Percentiles rank a stretch among this genome's conserved stretches.
Evolutionary conservation across 2,113 vertebrate species (phyloP).

Genomic region (Nothocercus julius): DNA sequence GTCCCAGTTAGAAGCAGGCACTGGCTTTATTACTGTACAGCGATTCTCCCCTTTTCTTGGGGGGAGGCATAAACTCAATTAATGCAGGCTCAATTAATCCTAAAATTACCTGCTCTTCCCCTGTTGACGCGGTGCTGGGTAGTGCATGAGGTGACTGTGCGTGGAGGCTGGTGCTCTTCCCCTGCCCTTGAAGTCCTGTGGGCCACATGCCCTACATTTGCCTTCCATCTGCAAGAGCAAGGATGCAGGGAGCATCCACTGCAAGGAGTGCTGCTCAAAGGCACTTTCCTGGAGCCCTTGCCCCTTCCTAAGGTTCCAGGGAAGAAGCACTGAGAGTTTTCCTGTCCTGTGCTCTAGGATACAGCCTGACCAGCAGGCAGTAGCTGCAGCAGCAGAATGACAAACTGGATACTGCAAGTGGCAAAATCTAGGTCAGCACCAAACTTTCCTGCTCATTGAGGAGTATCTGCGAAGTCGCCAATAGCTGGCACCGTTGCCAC

Average conservation of each 20-base stretch:
- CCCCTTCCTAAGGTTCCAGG: background rate
- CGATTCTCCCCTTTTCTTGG: background rate
- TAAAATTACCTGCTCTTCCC: slow-evolving; percentile 20
- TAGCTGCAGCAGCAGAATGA: too few species aligned
- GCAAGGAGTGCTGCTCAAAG: too few species aligned
- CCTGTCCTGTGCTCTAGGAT: fast-evolving
- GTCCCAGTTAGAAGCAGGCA: slow-evolving; percentile 55
- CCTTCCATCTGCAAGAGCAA: background rate
- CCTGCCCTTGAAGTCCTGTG: background rate
- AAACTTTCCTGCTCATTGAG: background rate
- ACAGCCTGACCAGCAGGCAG: background rate
- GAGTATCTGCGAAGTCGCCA: too few species aligned
- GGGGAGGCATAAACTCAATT: slow-evolving; percentile 47
- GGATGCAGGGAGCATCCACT: too few species aligned
- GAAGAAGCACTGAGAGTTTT: background rate
- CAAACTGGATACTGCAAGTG: background rate
- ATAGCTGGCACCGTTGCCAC: too few species aligned
- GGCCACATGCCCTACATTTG: fast-evolving
- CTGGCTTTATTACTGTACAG: background rate
- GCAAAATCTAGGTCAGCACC: background rate
- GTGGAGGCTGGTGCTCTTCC: background rate
- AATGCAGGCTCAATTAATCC: slow-evolving; percentile 51
- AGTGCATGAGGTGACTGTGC: background rate
- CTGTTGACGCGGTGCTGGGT: background rate
- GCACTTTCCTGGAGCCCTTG: background rate